Base-by-base conservation (phyloP, 2,113 vertebrate species). In the Onychorhynchus coronatus region DNA sequence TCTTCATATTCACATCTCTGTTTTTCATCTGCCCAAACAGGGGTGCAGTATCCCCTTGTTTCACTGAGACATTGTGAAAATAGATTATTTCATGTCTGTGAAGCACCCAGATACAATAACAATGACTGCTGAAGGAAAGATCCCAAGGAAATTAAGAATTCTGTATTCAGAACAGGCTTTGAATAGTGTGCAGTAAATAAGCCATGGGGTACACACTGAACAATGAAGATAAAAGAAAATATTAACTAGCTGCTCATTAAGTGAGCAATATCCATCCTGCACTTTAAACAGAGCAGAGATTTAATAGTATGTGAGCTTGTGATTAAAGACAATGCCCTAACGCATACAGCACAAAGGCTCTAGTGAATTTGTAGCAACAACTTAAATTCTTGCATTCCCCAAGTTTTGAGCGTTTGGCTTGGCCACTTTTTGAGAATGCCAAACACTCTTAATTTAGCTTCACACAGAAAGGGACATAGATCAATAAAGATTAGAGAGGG, bases 141-240 rank as follows among this genome's bases (percentile, higher is more conserved):
- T 93, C 89, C 80, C 71, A 91, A 93, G 87, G 74, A 97, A 97
- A 92, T 93, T 61, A 85, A 88, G 85, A 94, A 76, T 91, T 91
- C 46, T 82, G 62, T 73, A 82, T 89, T 95, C 87, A 95, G 84
- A 95, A 75, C 62, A 93, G 53, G 37, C 84, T 94, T 95, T 95
- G 94, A 94, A 95, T 88, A 88, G 53, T 22, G 37, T 82, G 71
- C 87, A 89, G 89, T 94, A 96, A 95, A 95, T 87, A 95, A 95
- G 84, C 89, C 89, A 85, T 78, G 74, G 89, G 94, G 84, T 85
- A 91, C 53, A 85, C 53, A 73, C 15, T 93, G 87, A 97, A 96
- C 91, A 96, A 95, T 85, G 95, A 95, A 93, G 89, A 96, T 89
- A 94, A 89, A 94, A 88, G 74, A 89, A 96, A 85, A 93, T 90